Percentiles rank a stretch among this genome's conserved stretches.
Evolutionary conservation across 1,140 invertebrate genomes (phyloP).

Genomic region (Agrypnia vestita): DNA sequence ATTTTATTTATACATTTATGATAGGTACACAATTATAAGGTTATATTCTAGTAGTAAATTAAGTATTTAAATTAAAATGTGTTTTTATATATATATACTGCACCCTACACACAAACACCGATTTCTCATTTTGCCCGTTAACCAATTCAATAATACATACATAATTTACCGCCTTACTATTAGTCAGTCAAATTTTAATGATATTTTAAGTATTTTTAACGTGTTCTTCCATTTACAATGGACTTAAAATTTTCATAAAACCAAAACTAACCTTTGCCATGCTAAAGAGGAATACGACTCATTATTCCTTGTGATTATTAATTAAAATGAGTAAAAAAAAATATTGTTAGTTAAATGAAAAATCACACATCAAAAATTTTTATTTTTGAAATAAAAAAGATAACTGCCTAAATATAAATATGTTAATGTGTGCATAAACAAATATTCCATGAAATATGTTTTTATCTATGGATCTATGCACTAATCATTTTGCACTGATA

Average conservation of each 20-base stretch:
- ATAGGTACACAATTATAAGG: constrained; percentile 60
- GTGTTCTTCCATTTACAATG: constrained; percentile 16
- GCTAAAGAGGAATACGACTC: too few relatives aligned
- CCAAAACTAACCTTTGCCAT: not conserved
- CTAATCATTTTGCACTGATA: too few relatives aligned
- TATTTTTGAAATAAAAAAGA: too few relatives aligned
- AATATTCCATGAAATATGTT: too few relatives aligned
- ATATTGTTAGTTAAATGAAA: too few relatives aligned
- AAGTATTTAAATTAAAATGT: constrained; percentile 57
- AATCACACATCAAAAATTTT: too few relatives aligned
- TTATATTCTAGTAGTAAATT: constrained; percentile 61
- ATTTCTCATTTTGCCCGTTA: not conserved
- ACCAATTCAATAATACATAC: not conserved
- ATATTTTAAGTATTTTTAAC: constrained; percentile 35
- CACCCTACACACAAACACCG: constrained; percentile 5
- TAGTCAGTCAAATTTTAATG: constrained; percentile 36
- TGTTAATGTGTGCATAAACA: too few relatives aligned
- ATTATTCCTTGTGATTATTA: too few relatives aligned
- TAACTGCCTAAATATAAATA: too few relatives aligned
- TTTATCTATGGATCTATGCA: too few relatives aligned
- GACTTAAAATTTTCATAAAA: constrained; percentile 19
- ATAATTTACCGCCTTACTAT: constrained; percentile 23
- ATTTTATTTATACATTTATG: constrained; percentile 59
- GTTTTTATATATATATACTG: constrained; percentile 43
- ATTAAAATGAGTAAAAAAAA: too few relatives aligned